Percentiles rank a stretch among this genome's conserved stretches.
phyloP scores from a whole-genome alignment of 2,888 invertebrate species.

The Drosophila testacea region DNA sequence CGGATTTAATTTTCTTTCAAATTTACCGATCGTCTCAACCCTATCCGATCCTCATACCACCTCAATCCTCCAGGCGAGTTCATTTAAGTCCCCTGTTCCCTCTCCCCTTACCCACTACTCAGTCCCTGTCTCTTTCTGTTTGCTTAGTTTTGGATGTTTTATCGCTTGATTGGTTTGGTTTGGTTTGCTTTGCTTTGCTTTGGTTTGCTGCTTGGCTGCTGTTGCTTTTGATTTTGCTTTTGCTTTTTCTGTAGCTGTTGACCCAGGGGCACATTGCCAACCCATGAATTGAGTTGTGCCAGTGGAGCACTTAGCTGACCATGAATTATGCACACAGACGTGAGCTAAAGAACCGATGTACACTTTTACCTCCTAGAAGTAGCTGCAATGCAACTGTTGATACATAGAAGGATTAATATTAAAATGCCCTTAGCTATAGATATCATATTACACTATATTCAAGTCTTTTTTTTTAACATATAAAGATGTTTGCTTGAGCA shows the following conservation, averaged over 20 bases:
- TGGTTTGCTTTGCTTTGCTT: conserved; percentile 43
- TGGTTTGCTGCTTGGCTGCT: conserved; percentile 55
- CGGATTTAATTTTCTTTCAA: conserved; percentile 83
- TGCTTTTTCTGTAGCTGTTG: conserved; percentile 42
- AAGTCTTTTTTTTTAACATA: not conserved
- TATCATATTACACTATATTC: no score
- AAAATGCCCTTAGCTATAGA: not conserved
- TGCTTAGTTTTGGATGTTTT: conserved; percentile 77
- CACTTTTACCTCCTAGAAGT: not conserved
- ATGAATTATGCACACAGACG: conserved; percentile 36
- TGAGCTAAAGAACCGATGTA: not conserved
- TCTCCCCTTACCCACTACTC: not conserved
- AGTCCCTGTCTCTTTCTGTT: conserved; percentile 48
- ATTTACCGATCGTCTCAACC: conserved; percentile 76
- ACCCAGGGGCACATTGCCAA: conserved; percentile 59
- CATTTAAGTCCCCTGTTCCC: conserved; percentile 22
- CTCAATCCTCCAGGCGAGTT: conserved; percentile 34
- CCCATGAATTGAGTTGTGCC: conserved; percentile 61
- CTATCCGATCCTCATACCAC: conserved; percentile 40
- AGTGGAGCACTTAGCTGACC: conserved; percentile 53
- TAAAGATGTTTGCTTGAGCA: not conserved
- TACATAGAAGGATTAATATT: not conserved
- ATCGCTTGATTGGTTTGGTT: conserved; percentile 73
- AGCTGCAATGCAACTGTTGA: conserved; percentile 3
- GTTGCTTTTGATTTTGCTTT: conserved; percentile 20